Percentiles rank a stretch among this genome's conserved stretches.
Conservation (phyloP, 2,113 vertebrate species). For the Vidua chalybeata region DNA sequence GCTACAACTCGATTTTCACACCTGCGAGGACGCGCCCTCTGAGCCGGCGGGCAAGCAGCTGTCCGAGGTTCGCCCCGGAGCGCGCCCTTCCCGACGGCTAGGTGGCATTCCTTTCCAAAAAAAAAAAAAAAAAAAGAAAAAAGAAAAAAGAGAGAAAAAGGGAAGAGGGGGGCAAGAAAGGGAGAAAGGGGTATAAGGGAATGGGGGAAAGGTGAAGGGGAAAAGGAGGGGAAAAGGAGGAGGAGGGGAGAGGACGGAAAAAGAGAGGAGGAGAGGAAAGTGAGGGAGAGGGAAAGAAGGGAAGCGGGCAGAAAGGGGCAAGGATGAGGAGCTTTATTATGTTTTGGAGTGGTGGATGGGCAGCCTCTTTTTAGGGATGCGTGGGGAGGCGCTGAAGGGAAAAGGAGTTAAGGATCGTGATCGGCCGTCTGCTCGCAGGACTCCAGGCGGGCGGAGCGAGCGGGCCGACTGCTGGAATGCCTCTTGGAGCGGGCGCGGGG, state of each 20-base stretch:
- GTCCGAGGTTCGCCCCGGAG: constrained; percentile 27
- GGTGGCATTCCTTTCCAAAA: neutral
- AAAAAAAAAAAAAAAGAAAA: too few species aligned
- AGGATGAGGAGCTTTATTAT: neutral
- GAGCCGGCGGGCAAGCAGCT: neutral
- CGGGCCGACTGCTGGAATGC: neutral
- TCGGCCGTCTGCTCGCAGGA: neutral
- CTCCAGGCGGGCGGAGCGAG: neutral
- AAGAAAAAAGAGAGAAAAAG: too few species aligned
- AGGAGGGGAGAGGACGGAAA: neutral
- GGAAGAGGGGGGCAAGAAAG: neutral
- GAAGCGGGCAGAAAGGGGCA: neutral
- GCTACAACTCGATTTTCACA: constrained; percentile 14
- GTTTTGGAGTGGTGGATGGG: neutral
- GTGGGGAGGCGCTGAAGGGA: neutral
- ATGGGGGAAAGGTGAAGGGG: neutral
- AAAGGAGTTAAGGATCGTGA: neutral
- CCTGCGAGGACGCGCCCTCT: neutral
- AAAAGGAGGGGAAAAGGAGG: neutral
- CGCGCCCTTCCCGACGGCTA: neutral
- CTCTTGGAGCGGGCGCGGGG: neutral
- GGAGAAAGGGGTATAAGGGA: neutral
- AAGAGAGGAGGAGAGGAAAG: too few species aligned
- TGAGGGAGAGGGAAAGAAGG: neutral
- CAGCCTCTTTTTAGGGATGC: neutral